phyloP scores from a whole-genome alignment of 2,888 invertebrate genomes.

The Heteromyza rotundicornis region DNA sequence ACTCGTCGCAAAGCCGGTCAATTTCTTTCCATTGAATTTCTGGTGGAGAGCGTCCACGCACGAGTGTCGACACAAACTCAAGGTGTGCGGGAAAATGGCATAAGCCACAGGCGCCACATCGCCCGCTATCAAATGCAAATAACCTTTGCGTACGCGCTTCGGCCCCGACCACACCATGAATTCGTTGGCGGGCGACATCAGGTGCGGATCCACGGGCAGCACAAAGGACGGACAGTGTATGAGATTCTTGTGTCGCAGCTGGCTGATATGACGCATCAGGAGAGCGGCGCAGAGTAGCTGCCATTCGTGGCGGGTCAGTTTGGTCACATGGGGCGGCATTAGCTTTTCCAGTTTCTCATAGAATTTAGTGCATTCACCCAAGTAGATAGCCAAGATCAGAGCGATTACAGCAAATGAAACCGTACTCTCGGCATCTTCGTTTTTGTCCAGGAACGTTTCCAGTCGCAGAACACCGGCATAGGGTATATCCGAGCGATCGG shows the following conservation, averaged over 20 bases:
- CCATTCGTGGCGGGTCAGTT: slow-evolving; percentile 43
- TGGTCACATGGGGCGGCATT: slow-evolving; percentile 42
- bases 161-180: slow-evolving; percentile 40
- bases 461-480: slow-evolving; percentile 41
- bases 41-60: slow-evolving; percentile 39
- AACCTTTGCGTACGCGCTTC: slow-evolving; percentile 40
- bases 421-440: slow-evolving; percentile 33
- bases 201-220: slow-evolving; percentile 44
- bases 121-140: slow-evolving; percentile 41
- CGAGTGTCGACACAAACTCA: slow-evolving; percentile 42
- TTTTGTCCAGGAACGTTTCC: slow-evolving; percentile 36
- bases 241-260: slow-evolving; percentile 42
- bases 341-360: slow-evolving; percentile 42
- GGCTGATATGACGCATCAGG: slow-evolving; percentile 42
- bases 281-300: slow-evolving; percentile 42
- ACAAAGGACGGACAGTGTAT: slow-evolving; percentile 46
- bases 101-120: slow-evolving; percentile 43
- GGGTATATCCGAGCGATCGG: slow-evolving; percentile 41
- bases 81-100: slow-evolving; percentile 39
- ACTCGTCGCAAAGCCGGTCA: slow-evolving; percentile 40
- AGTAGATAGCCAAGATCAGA: slow-evolving; percentile 42
- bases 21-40: slow-evolving; percentile 40
- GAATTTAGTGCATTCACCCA: slow-evolving; percentile 44
- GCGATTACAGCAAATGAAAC: slow-evolving; percentile 40
- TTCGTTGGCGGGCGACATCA: slow-evolving; percentile 42